These are phyloP conservation scores for Drosophila sechellia DNA, from an alignment of 1,140 invertebrate genomes.

Conservation along the genomic window DNA sequence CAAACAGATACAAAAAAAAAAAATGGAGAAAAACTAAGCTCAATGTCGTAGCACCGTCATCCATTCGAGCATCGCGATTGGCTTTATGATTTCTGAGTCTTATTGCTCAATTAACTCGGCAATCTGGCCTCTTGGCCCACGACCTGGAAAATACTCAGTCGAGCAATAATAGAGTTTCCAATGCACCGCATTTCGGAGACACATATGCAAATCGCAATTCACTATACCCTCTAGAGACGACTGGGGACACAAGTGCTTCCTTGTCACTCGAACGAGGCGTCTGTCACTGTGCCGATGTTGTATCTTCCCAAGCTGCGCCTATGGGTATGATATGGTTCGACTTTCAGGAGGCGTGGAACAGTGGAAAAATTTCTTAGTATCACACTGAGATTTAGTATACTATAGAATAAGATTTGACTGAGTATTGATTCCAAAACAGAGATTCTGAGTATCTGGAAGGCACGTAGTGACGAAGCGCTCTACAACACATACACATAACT, in stretches of 20 bases:
- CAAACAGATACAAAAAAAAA: neutral
- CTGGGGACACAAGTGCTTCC: constrained; percentile 62
- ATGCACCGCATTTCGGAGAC: constrained; percentile 24
- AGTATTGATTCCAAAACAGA: too few relatives aligned
- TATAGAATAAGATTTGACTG: neutral
- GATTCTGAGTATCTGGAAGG: neutral
- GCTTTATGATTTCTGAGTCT: constrained; percentile 44
- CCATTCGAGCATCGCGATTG: constrained; percentile 37
- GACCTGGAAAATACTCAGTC: constrained; percentile 16
- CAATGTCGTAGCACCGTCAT: constrained; percentile 59
- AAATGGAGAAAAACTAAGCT: constrained; percentile 19
- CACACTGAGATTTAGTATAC: too few relatives aligned
- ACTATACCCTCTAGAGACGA: constrained; percentile 5
- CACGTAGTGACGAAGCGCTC: too few relatives aligned
- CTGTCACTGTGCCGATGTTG: constrained; percentile 36
- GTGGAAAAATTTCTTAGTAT: neutral
- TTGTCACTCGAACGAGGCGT: constrained; percentile 69
- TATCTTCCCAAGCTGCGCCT: constrained; percentile 65
- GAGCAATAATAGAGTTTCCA: constrained; percentile 38
- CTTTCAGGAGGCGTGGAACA: constrained; percentile 20
- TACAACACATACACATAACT: too few relatives aligned
- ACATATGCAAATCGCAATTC: constrained; percentile 36
- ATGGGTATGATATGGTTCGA: constrained; percentile 24
- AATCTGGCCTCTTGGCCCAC: constrained; percentile 65
- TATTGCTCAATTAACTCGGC: constrained; percentile 67